Evolutionary conservation across 2,888 invertebrate genomes (phyloP).

Genomic region (Lithophane socia): DNA sequence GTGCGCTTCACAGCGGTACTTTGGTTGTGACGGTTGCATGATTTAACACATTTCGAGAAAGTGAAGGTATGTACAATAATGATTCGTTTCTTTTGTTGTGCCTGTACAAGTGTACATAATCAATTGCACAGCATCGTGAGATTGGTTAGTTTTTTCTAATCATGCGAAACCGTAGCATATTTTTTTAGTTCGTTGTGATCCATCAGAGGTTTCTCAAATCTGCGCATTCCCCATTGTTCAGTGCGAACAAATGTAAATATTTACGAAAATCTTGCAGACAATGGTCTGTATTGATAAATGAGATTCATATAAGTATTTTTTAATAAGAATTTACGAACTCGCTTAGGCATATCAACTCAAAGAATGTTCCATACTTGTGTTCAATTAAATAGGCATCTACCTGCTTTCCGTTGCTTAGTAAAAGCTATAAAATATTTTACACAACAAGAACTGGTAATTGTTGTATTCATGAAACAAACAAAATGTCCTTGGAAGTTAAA

Average conservation of each 20-base stretch:
- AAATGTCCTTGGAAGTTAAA: not conserved
- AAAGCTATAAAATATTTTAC: not conserved
- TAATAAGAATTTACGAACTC: not conserved
- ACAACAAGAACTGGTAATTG: not conserved
- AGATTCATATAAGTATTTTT: conserved; percentile 8
- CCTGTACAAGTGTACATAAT: conserved; percentile 13
- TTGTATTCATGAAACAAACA: not conserved
- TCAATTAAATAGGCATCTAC: not conserved
- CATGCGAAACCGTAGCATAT: conserved; percentile 19
- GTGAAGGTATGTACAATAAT: conserved; percentile 77
- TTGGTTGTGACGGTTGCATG: conserved; percentile 77
- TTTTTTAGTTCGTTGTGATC: conserved; percentile 21
- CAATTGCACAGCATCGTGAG: conserved; percentile 33
- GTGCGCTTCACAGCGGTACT: conserved; percentile 55
- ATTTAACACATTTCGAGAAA: conserved; percentile 80
- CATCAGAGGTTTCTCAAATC: conserved; percentile 33
- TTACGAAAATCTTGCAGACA: conserved; percentile 51
- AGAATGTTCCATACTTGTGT: not conserved
- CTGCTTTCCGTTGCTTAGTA: not conserved
- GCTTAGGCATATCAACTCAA: not conserved
- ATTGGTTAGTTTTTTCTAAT: conserved; percentile 31
- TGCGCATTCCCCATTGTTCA: conserved; percentile 62
- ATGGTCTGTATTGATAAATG: conserved; percentile 33
- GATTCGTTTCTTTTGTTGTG: conserved; percentile 79
- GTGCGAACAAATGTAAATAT: conserved; percentile 60